Evolutionary conservation across 2,113 vertebrate genomes (phyloP).

Genomic region (Aix galericulata): DNA sequence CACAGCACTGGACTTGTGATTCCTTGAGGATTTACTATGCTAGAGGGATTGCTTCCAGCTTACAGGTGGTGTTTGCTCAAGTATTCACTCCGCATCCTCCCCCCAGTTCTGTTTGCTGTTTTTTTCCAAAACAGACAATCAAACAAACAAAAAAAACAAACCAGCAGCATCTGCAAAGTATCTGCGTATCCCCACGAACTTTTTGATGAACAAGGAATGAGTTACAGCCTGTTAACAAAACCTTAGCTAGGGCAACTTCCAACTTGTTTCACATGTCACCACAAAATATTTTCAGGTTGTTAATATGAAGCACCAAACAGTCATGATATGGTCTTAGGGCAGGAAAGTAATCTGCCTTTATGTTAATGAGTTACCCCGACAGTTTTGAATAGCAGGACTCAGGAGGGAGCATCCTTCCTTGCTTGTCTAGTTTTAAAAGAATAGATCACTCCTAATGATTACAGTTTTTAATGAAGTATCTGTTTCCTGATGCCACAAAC

Average conservation of each 20-base stretch:
- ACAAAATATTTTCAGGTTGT: not conserved
- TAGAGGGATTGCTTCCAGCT: not conserved
- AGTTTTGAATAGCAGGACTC: not conserved
- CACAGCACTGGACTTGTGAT: not conserved
- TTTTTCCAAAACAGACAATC: no score
- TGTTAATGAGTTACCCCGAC: not conserved
- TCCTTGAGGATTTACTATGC: not conserved
- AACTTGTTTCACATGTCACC: not conserved
- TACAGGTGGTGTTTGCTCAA: not conserved
- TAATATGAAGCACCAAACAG: not conserved
- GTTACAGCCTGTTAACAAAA: not conserved
- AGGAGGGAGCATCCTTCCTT: not conserved
- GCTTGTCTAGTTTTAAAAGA: not conserved
- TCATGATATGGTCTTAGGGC: not conserved
- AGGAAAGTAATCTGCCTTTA: not conserved
- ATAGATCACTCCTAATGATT: not conserved
- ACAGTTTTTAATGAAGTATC: not conserved
- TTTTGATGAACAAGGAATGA: not conserved
- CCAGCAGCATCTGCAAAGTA: not conserved
- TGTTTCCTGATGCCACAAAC: not conserved
- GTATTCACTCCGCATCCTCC: not conserved
- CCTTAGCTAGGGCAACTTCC: not conserved
- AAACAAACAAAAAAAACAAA: not conserved
- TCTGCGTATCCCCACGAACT: no score
- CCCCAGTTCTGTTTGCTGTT: not conserved